Evolutionary conservation across 2,113 vertebrate genomes (phyloP).

Genomic region (Periophthalmus modestus): DNA sequence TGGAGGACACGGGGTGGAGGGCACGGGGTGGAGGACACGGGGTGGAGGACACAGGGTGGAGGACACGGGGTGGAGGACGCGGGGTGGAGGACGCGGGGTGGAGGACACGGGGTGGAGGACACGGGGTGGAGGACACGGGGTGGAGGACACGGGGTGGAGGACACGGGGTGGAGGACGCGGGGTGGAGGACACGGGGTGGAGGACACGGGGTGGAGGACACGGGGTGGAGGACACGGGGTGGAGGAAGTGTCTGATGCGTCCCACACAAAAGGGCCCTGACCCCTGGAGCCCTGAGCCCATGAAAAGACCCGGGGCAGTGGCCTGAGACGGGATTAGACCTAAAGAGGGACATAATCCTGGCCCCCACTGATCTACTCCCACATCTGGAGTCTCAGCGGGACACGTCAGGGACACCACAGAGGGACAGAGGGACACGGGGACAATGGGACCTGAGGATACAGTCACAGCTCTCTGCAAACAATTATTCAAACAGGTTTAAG

Average conservation of each 20-base stretch:
- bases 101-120: no score
- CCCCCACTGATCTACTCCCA: neutral
- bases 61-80: no score
- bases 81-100: no score
- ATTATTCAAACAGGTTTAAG: no score
- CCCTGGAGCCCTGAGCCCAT: conserved; percentile 77
- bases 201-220: no score
- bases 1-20: no score
- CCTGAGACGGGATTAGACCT: conserved; percentile 3
- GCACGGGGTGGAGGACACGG: no score
- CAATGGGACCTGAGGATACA: neutral
- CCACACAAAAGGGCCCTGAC: conserved; percentile 79
- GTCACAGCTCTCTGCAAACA: neutral
- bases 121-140: conserved; percentile 74
- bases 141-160: no score
- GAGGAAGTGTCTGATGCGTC: conserved; percentile 82
- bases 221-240: conserved; percentile 35
- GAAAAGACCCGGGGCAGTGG: neutral
- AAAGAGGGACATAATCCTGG: conserved; percentile 5
- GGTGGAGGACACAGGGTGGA: no score
- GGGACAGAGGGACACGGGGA: neutral
- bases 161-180: no score
- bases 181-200: no score
- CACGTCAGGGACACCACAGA: neutral
- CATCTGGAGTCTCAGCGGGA: neutral